Evolutionary conservation across 1,140 invertebrate genomes (phyloP).

Genomic region (Muscidifurax raptorellus): DNA sequence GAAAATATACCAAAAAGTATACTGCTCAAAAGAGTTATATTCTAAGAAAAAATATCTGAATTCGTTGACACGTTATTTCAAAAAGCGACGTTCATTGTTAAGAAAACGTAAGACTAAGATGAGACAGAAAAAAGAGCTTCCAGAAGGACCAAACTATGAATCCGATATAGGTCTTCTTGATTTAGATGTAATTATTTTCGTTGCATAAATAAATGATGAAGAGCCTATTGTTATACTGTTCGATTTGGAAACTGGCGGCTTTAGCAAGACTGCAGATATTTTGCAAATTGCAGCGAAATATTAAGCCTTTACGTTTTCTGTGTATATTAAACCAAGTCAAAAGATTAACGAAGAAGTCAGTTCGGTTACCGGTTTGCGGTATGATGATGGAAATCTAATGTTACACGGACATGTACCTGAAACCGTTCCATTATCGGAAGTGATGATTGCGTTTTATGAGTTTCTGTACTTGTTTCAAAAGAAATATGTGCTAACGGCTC

Average conservation of each 20-base stretch:
- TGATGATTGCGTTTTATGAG: conserved; percentile 41
- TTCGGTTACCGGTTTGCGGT: conserved; percentile 32
- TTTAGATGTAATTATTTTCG: conserved; percentile 24
- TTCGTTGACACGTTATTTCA: conserved; percentile 42
- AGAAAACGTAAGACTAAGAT: conserved; percentile 47
- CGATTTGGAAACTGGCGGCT: conserved; percentile 48
- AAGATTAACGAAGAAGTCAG: conserved; percentile 44
- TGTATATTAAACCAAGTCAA: conserved; percentile 47
- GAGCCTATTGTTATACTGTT: conserved; percentile 41
- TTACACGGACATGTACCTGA: conserved; percentile 20
- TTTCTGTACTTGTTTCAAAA: conserved; percentile 42
- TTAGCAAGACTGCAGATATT: conserved; percentile 43
- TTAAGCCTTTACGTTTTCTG: conserved; percentile 31
- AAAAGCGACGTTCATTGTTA: conserved; percentile 47
- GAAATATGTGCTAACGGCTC: conserved; percentile 47
- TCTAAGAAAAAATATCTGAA: conserved; percentile 39
- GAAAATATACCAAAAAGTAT: conserved; percentile 39
- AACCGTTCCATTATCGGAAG: conserved; percentile 40
- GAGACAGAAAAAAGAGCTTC: conserved; percentile 45
- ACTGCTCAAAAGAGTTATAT: not conserved
- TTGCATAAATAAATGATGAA: conserved; percentile 2
- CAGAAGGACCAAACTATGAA: conserved; percentile 44
- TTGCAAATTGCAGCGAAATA: conserved; percentile 51
- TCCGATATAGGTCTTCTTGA: conserved; percentile 34
- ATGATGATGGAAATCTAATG: conserved; percentile 27